Conservation (phyloP, 2,888 invertebrate species). For the Drosophila setosimentum region DNA sequence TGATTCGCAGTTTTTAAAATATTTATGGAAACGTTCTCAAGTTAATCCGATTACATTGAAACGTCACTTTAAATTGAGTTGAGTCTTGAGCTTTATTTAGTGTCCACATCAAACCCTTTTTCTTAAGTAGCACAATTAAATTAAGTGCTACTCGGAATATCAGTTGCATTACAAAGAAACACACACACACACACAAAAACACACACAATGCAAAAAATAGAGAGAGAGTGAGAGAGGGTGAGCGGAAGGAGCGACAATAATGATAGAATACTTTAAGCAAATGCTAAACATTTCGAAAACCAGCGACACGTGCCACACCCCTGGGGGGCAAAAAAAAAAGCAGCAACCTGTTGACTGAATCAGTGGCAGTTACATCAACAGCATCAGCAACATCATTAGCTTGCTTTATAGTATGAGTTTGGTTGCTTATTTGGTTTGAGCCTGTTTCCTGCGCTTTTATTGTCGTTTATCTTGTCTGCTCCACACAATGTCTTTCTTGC, state of each 20-base stretch:
- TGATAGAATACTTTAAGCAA: constrained; percentile 37
- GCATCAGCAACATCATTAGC: constrained; percentile 12
- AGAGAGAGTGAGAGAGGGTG: not conserved
- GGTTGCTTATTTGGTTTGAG: constrained; percentile 30
- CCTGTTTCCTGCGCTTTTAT: constrained; percentile 50
- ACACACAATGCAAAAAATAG: not conserved
- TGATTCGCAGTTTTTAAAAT: not conserved
- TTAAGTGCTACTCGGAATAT: constrained; percentile 1
- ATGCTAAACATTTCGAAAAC: constrained; percentile 41
- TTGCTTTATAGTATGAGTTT: constrained; percentile 15
- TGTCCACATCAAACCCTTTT: constrained; percentile 1
- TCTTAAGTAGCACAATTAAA: no score
- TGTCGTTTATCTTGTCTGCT: constrained; percentile 55
- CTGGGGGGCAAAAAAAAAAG: constrained; percentile 13
- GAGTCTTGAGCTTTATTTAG: not conserved
- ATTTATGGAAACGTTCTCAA: not conserved
- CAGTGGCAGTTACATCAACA: constrained; percentile 13
- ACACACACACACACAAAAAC: not conserved
- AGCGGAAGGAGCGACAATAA: constrained; percentile 2
- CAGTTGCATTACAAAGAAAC: constrained; percentile 1
- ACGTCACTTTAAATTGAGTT: not conserved
- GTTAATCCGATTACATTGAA: not conserved
- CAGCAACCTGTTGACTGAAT: constrained; percentile 55
- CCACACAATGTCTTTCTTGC: constrained; percentile 33
- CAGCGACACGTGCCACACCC: constrained; percentile 44